These are phyloP conservation scores for Terrapene triunguis DNA, from an alignment of 2,113 vertebrate genomes.

Conservation along the genomic window DNA sequence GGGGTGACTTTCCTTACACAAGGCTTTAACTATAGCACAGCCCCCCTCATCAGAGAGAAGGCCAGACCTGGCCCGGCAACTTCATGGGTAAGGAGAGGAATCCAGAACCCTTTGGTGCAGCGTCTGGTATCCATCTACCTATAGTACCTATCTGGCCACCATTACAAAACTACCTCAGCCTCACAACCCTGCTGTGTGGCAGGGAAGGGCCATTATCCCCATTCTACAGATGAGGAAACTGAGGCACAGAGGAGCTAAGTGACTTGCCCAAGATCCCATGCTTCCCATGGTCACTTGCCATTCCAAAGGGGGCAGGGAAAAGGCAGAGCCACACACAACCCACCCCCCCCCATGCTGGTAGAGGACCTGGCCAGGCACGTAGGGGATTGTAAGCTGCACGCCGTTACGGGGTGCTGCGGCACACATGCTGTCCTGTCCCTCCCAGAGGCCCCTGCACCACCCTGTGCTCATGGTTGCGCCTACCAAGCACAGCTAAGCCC, in stretches of 20 bases:
- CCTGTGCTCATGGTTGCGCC: neutral
- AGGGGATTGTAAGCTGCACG: neutral
- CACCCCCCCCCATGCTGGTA: neutral
- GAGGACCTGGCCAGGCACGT: neutral
- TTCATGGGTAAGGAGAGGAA: neutral
- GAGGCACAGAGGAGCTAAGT: neutral
- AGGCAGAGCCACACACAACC: neutral
- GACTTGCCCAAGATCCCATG: no score
- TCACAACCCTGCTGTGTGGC: neutral
- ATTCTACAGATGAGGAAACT: neutral
- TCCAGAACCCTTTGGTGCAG: neutral
- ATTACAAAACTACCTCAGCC: neutral
- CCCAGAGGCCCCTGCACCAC: neutral
- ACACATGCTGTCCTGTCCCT: neutral
- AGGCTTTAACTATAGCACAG: neutral
- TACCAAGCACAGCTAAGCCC: neutral
- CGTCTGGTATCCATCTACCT: neutral
- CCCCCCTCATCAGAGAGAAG: conserved; percentile 25
- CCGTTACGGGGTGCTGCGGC: neutral
- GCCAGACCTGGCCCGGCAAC: neutral
- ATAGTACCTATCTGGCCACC: neutral
- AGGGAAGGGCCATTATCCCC: neutral
- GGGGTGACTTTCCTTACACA: conserved; percentile 36
- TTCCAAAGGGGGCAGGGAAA: neutral
- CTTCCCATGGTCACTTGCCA: neutral